Conservation (phyloP, 2,888 invertebrate species). For the Cheilosia soror region DNA sequence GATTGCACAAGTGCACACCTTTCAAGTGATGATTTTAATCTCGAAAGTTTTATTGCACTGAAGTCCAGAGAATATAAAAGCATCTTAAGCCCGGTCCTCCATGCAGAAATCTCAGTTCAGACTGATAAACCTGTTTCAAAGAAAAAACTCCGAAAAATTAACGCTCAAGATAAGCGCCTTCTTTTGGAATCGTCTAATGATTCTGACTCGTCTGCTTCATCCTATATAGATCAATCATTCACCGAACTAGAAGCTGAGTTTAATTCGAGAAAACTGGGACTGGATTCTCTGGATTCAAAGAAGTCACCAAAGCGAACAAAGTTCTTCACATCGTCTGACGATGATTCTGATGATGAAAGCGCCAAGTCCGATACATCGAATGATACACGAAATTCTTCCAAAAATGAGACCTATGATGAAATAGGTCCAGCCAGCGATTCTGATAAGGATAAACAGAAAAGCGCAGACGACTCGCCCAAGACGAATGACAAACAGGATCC, state of each 20-base stretch:
- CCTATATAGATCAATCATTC: conserved; percentile 34
- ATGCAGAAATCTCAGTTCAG: conserved; percentile 73
- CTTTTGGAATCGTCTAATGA: conserved; percentile 76
- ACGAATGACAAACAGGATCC: conserved; percentile 25
- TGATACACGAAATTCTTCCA: conserved; percentile 28
- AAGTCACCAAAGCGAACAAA: conserved; percentile 4
- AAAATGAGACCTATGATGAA: conserved; percentile 29
- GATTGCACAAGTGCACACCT: conserved; percentile 76
- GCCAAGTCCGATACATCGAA: conserved; percentile 28
- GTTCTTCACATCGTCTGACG: conserved; percentile 32
- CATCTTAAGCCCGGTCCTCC: conserved; percentile 53
- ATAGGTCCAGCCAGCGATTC: not conserved
- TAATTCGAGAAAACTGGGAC: conserved; percentile 10
- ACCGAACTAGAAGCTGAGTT: conserved; percentile 27
- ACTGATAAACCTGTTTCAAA: conserved; percentile 72
- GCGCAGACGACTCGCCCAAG: conserved; percentile 1
- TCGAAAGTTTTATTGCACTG: conserved; percentile 76
- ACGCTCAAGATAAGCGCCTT: conserved; percentile 77
- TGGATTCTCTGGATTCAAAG: conserved; percentile 9
- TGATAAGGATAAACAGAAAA: conserved; percentile 16
- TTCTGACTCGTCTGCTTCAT: conserved; percentile 67
- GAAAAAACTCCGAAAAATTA: conserved; percentile 76
- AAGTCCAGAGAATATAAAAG: conserved; percentile 76
- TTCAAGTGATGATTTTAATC: conserved; percentile 73
- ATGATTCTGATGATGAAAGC: conserved; percentile 27